A percentile compares a stretch with the other conserved stretches of the same genome.
phyloP scores from a whole-genome alignment of 2,797 vertebrate genomes.

The Channallabes apus region DNA sequence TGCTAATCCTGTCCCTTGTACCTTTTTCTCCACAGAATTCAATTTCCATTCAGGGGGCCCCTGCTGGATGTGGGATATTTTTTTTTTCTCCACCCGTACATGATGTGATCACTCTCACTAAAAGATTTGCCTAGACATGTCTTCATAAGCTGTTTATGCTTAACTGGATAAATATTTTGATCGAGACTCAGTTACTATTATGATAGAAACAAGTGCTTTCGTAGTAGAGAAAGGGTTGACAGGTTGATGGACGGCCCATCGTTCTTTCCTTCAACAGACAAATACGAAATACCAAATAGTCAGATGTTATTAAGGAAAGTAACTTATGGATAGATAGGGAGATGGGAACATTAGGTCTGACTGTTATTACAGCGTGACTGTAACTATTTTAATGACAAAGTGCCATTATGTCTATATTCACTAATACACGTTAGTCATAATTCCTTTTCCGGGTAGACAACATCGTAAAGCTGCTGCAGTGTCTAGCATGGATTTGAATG shows the following conservation, averaged over 20 bases:
- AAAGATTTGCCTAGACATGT: slow-evolving; percentile 71
- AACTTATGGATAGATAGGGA: background rate
- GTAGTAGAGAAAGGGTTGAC: slow-evolving; percentile 65
- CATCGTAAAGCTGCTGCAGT: background rate
- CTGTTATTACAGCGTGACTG: background rate
- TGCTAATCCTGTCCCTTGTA: background rate
- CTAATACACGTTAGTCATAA: background rate
- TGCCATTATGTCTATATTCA: background rate
- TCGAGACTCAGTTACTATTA: slow-evolving; percentile 76
- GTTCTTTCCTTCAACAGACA: background rate
- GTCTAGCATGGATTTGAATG: background rate
- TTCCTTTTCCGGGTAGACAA: too few relatives aligned
- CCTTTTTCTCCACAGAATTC: slow-evolving; percentile 1
- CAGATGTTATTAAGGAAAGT: background rate
- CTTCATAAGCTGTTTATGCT: slow-evolving; percentile 64
- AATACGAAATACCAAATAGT: background rate
- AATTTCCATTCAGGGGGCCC: background rate
- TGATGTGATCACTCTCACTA: background rate
- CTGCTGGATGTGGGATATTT: background rate
- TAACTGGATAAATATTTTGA: slow-evolving; percentile 73
- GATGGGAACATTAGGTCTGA: background rate
- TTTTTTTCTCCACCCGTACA: background rate
- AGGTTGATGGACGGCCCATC: slow-evolving; percentile 65
- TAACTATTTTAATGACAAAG: background rate
- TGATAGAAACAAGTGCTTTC: slow-evolving; percentile 73